Conservation (phyloP, 1,140 invertebrate species). For the Penaeus vannamei region DNA sequence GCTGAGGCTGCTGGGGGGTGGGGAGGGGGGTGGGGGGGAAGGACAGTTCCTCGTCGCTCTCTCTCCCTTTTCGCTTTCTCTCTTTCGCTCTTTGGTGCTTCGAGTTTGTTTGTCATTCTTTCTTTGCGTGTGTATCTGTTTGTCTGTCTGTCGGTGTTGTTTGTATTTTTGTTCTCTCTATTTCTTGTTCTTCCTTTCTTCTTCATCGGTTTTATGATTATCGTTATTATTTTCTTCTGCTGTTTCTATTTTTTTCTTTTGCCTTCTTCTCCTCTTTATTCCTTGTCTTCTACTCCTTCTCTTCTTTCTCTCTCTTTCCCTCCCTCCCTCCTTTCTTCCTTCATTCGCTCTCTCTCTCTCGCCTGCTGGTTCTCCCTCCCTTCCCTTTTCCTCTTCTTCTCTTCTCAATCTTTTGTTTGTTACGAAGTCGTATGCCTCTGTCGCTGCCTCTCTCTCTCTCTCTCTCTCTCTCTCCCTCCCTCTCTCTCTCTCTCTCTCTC, state of each 20-base stretch:
- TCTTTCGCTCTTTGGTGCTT: slow-evolving; percentile 36
- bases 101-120: not conserved
- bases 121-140: not conserved
- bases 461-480: too few relatives aligned
- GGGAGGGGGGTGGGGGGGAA: not conserved
- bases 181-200: too few relatives aligned
- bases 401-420: not conserved
- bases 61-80: slow-evolving; percentile 45
- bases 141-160: too few relatives aligned
- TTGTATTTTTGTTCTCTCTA: too few relatives aligned
- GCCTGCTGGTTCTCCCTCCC: too few relatives aligned
- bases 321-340: slow-evolving; percentile 24
- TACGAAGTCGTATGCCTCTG: too few relatives aligned
- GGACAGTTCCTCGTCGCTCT: slow-evolving; percentile 11
- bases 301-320: slow-evolving; percentile 48
- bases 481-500: too few relatives aligned
- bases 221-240: not conserved
- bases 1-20: slow-evolving; percentile 1
- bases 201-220: too few relatives aligned
- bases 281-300: not conserved
- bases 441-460: too few relatives aligned
- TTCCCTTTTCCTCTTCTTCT: too few relatives aligned
- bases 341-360: slow-evolving; percentile 4
- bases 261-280: not conserved
- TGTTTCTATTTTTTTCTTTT: slow-evolving; percentile 36